These are phyloP conservation scores for Caenorhabditis sp. DNA, from an alignment of 2,888 invertebrate species.

Conservation along the genomic window DNA sequence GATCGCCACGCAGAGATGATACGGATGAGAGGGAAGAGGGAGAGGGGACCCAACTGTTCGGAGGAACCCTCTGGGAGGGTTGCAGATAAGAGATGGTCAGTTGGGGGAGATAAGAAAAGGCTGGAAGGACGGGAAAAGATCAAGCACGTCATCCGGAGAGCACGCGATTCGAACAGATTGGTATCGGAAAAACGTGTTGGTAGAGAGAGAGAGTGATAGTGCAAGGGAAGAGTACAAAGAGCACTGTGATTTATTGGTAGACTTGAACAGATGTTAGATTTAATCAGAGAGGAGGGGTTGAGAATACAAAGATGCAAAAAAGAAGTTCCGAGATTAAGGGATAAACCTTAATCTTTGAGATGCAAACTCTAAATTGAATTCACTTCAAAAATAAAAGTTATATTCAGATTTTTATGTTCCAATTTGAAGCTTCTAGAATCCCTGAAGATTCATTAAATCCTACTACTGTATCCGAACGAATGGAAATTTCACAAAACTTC, in stretches of 20 bases:
- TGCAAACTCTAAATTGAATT: no score
- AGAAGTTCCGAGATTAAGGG: not conserved
- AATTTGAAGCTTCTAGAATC: no score
- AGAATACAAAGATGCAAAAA: not conserved
- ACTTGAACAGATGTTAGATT: not conserved
- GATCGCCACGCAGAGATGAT: constrained; percentile 30
- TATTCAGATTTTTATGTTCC: no score
- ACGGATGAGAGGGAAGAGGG: constrained; percentile 28
- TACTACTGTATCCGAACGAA: no score
- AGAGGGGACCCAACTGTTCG: constrained; percentile 53
- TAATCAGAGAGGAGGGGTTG: not conserved
- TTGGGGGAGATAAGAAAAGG: constrained; percentile 19
- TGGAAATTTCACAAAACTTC: no score
- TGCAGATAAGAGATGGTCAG: constrained; percentile 32
- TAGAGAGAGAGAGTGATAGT: constrained; percentile 22
- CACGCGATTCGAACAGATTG: constrained; percentile 29
- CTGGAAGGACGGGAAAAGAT: constrained; percentile 44
- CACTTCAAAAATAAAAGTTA: no score
- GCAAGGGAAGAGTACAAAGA: constrained; percentile 17
- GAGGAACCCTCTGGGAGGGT: constrained; percentile 32
- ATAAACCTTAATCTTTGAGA: no score
- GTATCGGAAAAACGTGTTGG: constrained; percentile 1
- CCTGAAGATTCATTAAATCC: no score
- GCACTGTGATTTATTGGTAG: not conserved
- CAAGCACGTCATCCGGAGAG: constrained; percentile 53